Conservation (phyloP, 64 coral and sea anemone species). For the Pachyseris speciosa region DNA sequence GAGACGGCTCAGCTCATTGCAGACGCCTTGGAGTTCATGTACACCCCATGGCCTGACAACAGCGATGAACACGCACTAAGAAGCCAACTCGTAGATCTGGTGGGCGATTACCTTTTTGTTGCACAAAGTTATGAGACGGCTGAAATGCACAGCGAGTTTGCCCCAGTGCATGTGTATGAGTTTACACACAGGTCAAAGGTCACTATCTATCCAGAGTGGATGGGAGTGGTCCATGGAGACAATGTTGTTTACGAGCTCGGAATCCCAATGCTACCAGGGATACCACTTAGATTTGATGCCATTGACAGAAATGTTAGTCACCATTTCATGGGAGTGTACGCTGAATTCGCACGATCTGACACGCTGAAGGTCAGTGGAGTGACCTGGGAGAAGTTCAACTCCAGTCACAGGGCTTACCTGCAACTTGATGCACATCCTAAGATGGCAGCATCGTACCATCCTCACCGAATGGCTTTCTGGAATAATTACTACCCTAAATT, state of each 20-base stretch:
- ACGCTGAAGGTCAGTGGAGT: constrained; percentile 26
- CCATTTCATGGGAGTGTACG: constrained; percentile 31
- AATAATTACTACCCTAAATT: constrained; percentile 65
- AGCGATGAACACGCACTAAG: neutral
- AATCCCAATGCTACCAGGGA: constrained; percentile 34
- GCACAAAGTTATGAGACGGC: constrained; percentile 45
- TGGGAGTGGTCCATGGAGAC: constrained; percentile 53
- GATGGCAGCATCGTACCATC: constrained; percentile 26
- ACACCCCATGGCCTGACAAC: constrained; percentile 48
- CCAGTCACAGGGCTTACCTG: constrained; percentile 41
- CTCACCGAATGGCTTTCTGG: constrained; percentile 58
- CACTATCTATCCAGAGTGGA: neutral
- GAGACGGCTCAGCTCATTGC: neutral
- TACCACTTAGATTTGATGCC: neutral
- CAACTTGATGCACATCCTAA: neutral
- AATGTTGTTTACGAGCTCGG: constrained; percentile 46
- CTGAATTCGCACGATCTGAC: constrained; percentile 37
- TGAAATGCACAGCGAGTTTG: constrained; percentile 35
- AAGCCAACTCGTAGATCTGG: constrained; percentile 39
- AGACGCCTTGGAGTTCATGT: too few relatives aligned
- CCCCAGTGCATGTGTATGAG: constrained; percentile 59
- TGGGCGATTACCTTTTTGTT: constrained; percentile 44
- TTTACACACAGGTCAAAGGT: constrained; percentile 60
- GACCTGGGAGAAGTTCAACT: constrained; percentile 45
- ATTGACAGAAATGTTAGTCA: constrained; percentile 38